Evolutionary conservation across 23 tunicate genomes (phyloP), one percentile per base, ranked within the genome.

Genomic region (Ciona savignyi): DNA sequence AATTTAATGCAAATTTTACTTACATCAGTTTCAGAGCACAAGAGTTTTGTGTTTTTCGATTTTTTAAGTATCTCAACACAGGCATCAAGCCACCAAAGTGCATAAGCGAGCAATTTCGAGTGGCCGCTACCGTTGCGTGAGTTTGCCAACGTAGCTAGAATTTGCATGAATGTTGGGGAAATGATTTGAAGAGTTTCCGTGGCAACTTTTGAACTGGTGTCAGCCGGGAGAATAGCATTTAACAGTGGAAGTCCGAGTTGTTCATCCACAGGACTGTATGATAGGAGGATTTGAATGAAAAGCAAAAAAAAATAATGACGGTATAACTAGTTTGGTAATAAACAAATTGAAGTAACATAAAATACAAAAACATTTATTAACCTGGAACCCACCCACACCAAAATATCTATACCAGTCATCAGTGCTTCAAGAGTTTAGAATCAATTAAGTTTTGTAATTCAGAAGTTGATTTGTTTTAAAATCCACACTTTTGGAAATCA

Each of bases 51-150:
- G 56, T 42, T 42, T 15, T 42, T 15, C 15, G 9, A 9, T 15
- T 42, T 42, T 42, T 42, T 42, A 9, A 42, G 56, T 42, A 42
- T 42, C 56, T 6, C 56, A 15, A 42, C 56, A 42, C 56, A 42
- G 3, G 80, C 82, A 33, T 74, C 71, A 34, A 89, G 74, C 85
- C 96, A 83, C 77, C 78, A 76, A 1, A 89, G 74, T 0, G 89
- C 81, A 64, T 48, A 77, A 33, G 56, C 67, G 68, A 83, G 70
- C 65, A 89, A 29, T 22, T 35, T 56, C 31, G 51, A 32, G 65
- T 89, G 96, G 35, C 96, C 96, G 2, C 28, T 33, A 0, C 96
- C 96, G 60, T 79, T 35, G 27, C 78, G 29, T 0, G 89, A 83
- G 23, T 89, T 80, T 2, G 96, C 89, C 27, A 89, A 62, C 19